Evolutionary conservation across 2,888 invertebrate species (phyloP).

Genomic region (Drosophila fungiperda): DNA sequence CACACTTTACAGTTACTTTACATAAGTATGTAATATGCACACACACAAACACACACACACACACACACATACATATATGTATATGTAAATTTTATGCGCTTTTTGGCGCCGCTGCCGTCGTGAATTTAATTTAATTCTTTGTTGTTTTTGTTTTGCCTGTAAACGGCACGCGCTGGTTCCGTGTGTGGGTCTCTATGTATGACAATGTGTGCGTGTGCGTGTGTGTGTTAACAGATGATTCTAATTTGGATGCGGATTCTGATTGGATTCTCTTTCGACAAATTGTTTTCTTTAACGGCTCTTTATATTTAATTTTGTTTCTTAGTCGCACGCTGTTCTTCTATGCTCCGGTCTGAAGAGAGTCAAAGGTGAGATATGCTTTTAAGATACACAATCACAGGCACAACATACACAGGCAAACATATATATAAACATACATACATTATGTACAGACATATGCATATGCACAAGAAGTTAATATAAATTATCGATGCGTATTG

Average conservation of each 20-base stretch:
- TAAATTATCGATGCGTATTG: constrained; percentile 32
- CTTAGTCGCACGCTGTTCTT: constrained; percentile 37
- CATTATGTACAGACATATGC: background rate
- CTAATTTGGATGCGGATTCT: constrained; percentile 21
- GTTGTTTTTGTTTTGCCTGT: constrained; percentile 21
- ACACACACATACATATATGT: constrained; percentile 5
- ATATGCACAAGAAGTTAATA: constrained; percentile 23
- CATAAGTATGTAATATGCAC: constrained; percentile 9
- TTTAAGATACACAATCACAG: constrained; percentile 12
- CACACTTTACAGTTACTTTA: constrained; percentile 13
- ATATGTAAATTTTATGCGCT: constrained; percentile 55
- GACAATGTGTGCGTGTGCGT: constrained; percentile 13
- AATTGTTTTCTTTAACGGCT: constrained; percentile 19
- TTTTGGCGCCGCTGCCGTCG: constrained; percentile 46
- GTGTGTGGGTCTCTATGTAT: constrained; percentile 11
- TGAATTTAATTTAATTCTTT: constrained; percentile 62
- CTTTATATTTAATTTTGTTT: constrained; percentile 10
- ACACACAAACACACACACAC: constrained; percentile 11
- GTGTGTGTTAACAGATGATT: constrained; percentile 46
- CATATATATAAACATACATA: constrained; percentile 6
- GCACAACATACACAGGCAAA: constrained; percentile 3
- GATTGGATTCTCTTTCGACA: constrained; percentile 30
- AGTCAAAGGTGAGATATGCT: constrained; percentile 42
- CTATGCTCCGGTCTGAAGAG: constrained; percentile 28
- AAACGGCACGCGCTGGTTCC: constrained; percentile 43